Evolutionary conservation across 1,140 invertebrate genomes (phyloP), one percentile per base, ranked within the genome.

Genomic region (Monochamus saltuarius): DNA sequence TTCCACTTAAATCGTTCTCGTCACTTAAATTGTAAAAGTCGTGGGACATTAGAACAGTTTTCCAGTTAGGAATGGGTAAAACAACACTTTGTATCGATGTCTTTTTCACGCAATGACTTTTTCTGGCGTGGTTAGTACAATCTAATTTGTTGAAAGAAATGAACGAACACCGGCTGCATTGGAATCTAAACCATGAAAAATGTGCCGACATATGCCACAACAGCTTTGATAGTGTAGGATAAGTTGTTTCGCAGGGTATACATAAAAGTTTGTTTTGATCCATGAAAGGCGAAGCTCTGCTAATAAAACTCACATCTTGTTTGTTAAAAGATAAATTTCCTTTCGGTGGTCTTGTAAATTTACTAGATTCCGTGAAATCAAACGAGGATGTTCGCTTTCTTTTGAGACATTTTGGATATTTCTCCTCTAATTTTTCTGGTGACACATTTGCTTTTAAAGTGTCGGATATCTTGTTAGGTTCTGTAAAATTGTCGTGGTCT

Each of bases 121-220:
- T 75, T 36, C 71, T 73, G 17, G 72, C 75, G 64, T 81, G 79
- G 4, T 69, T 63, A 0, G 75, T 63, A 42, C 75, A 78, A 29
- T 78, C 75, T 35, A 62, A 69, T 56, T 77, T 78, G 34, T 67
- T 57, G 34, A 75, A 78, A 35, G 73, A 74, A 47, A 77, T 75
- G 52, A 75, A 81, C 17, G 73, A 60, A 56, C 80, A 81, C 7
- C 73, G 56, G 17, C 67, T 72, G 56, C 80, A 81, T 43, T 74
- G 73, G 61, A 73, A 81, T 38, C 78, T 68, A 62, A 73, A 75
- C 75, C 79, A 79, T 50, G 71, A 73, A 7, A 80, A 73, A 58
- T 81, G 80, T 19, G 70, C 67, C 0, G 78, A 75, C 71, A 80
- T 74, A 54, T 81, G 80, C 42, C 70, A 68, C 6, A 77, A 61